Conservation (phyloP, 2,113 vertebrate species). For the Pterocles orientalis region DNA sequence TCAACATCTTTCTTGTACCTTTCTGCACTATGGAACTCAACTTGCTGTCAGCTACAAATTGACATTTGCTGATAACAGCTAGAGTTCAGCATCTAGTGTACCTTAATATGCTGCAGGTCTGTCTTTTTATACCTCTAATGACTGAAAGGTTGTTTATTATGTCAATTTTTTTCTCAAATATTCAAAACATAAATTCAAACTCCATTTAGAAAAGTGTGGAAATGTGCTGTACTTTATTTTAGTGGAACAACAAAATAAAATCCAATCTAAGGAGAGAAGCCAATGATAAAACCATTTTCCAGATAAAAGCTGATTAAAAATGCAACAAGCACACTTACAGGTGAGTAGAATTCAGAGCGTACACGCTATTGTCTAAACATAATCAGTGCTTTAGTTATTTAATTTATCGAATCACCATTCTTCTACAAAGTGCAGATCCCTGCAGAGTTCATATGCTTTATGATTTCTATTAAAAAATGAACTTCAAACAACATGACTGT, state of each 20-base stretch:
- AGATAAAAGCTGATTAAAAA: slow-evolving; percentile 3
- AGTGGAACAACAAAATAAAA: background rate
- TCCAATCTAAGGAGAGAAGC: background rate
- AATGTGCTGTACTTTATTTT: background rate
- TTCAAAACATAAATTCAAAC: background rate
- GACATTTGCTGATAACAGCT: background rate
- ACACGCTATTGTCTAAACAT: background rate
- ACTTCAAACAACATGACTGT: background rate
- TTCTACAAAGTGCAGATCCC: background rate
- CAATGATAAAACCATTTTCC: background rate
- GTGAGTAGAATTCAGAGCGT: background rate
- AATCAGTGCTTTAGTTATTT: background rate
- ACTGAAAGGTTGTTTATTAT: background rate
- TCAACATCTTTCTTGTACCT: background rate
- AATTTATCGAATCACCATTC: background rate
- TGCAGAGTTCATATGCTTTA: background rate
- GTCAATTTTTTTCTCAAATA: background rate
- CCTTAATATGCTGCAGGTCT: background rate
- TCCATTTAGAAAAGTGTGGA: background rate
- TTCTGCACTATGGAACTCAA: background rate
- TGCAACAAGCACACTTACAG: background rate
- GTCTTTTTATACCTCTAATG: background rate
- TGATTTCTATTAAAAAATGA: background rate
- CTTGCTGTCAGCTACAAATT: background rate
- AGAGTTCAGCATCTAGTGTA: background rate